Evolutionary conservation across 2,888 invertebrate genomes (phyloP).

Genomic region (Drosophila quinaria): DNA sequence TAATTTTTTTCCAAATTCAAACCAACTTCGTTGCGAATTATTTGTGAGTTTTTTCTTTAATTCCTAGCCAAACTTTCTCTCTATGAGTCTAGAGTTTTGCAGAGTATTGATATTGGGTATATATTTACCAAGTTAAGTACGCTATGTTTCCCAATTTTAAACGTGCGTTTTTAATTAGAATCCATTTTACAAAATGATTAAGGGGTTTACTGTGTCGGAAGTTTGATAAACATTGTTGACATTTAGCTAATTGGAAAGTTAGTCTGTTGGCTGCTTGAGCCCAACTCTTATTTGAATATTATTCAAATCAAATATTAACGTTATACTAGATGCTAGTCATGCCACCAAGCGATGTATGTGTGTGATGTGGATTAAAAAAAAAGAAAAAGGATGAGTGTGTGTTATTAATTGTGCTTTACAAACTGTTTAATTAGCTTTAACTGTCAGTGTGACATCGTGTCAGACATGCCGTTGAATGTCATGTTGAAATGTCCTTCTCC

Average conservation of each 20-base stretch:
- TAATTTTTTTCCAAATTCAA: no score
- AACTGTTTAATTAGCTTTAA: constrained; percentile 71
- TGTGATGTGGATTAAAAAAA: not conserved
- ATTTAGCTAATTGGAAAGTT: constrained; percentile 14
- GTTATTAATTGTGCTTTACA: constrained; percentile 64
- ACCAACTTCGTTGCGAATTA: no score
- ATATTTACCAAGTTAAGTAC: not conserved
- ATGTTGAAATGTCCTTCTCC: constrained; percentile 37
- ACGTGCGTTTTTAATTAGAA: not conserved
- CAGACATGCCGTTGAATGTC: constrained; percentile 51
- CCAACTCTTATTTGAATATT: not conserved
- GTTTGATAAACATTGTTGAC: constrained; percentile 20
- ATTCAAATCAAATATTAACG: constrained; percentile 6
- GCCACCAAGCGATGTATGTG: not conserved
- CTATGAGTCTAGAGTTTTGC: not conserved
- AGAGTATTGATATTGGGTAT: not conserved
- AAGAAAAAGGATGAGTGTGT: not conserved
- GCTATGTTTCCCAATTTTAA: not conserved
- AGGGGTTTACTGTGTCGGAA: constrained; percentile 1
- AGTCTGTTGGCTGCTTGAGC: not conserved
- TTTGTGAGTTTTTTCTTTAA: no score
- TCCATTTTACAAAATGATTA: not conserved
- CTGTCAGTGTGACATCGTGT: constrained; percentile 48
- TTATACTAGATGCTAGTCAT: constrained; percentile 8
- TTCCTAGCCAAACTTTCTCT: no score